Evolutionary conservation across 1,140 invertebrate species (phyloP).

Genomic region (Brachionus sp.): DNA sequence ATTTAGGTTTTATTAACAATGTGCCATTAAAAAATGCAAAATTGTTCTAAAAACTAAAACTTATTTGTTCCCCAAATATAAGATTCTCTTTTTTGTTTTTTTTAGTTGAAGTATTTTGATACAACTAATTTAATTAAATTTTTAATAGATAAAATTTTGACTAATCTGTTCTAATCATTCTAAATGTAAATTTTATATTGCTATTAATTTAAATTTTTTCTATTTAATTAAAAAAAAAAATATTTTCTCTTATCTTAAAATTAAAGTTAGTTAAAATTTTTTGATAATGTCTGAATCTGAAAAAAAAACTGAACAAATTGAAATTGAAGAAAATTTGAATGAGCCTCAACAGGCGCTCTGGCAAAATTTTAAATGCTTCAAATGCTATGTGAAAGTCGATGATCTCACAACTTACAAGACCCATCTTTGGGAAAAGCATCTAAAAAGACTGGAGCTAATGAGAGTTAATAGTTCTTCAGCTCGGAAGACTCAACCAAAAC

Average conservation of each 20-base stretch:
- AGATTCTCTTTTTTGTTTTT: not conserved
- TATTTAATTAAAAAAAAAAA: not conserved
- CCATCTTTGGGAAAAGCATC: not conserved
- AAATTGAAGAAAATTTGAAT: not conserved
- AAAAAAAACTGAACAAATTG: not conserved
- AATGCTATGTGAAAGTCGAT: not conserved
- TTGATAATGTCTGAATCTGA: not conserved
- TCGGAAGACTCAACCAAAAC: not conserved
- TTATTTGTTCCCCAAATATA: not conserved
- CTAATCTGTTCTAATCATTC: not conserved
- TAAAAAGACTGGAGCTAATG: not conserved
- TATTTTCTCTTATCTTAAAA: not conserved
- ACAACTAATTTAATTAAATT: not conserved
- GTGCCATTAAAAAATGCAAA: too few relatives aligned
- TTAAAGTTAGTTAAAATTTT: not conserved
- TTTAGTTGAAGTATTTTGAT: not conserved
- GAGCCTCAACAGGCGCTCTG: not conserved
- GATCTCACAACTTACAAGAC: not conserved
- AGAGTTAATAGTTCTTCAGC: not conserved
- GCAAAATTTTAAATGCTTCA: conserved; percentile 22
- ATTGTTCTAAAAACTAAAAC: too few relatives aligned
- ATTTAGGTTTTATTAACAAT: not conserved
- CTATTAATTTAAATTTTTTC: not conserved
- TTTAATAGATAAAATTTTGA: not conserved
- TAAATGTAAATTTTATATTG: conserved; percentile 2